Evolutionary conservation across 2,113 vertebrate genomes (phyloP), one percentile per base, ranked within the genome.

Genomic region (Heterochromis multidens): DNA sequence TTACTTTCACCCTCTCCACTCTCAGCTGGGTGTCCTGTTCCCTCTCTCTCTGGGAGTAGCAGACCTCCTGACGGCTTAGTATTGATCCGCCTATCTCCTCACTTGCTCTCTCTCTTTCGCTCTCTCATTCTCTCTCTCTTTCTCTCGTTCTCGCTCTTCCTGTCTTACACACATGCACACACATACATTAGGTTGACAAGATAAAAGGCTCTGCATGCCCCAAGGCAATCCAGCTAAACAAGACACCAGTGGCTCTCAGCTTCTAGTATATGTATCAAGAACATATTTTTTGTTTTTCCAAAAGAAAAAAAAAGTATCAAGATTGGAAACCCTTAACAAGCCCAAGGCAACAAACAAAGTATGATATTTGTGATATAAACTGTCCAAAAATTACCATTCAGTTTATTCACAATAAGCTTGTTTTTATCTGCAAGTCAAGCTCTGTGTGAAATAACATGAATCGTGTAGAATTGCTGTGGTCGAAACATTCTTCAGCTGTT

Each of bases 31-130:
- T 95, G 93, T 95, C 94, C 92, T 95, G 91, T 93, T 94, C 91
- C 93, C 86, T 90, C 86, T 87, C 92, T 94, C 94, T 89, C 86
- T 93, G 92, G 91, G 92, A 94, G 90, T 90, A 93, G 91, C 93
- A 95, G 94, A 95, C 94, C 93, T 94, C 90, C 93, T 95, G 94
- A 95, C 94, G 93, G 89, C 94, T 94, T 82, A 83, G 86, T 95
- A 95, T 95, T 91, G 94, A 95, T 95, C 94, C 81, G 61, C 62
- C 63, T 77, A 89, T 94, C 91, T 92, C 88, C 85, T 91, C 87
- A 79, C 81, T 81, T 63, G 56, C 90, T 86, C 56, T 81, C 88
- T 87, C 88, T 61, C 37, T 74, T 77, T 23, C 54, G 76, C 57
- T 80, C 33, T 35, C 11, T 33, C 79, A 16, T 60, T 33, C 63